Percentiles rank a stretch among this genome's conserved stretches.
These are phyloP conservation scores for Arenaria interpres DNA, from an alignment of 2,113 vertebrate genomes.

Conservation along the genomic window DNA sequence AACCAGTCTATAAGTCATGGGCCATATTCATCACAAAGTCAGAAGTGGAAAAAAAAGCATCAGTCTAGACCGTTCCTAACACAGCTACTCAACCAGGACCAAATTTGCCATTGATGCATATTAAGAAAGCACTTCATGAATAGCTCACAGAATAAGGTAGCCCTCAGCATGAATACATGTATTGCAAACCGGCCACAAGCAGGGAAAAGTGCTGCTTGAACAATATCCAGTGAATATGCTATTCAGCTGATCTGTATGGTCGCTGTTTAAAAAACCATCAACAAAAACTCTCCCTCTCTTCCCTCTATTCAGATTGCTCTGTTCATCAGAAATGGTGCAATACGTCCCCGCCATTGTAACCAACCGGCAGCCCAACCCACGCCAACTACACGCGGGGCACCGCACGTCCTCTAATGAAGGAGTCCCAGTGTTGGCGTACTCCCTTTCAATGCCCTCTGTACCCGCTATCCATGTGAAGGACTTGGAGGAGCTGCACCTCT, in stretches of 20 bases:
- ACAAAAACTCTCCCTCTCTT: slow-evolving; percentile 10
- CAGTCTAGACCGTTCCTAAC: neutral
- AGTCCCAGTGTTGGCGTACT: neutral
- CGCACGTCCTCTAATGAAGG: neutral
- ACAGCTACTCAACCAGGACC: neutral
- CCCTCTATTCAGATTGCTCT: neutral
- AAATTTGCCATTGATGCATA: slow-evolving; percentile 2
- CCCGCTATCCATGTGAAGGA: neutral
- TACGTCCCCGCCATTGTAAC: neutral
- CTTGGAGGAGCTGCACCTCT: neutral
- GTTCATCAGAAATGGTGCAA: neutral
- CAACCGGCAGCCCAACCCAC: neutral
- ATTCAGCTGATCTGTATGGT: slow-evolving; percentile 3
- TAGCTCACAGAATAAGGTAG: neutral
- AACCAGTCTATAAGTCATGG: neutral
- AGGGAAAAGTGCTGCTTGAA: slow-evolving; percentile 5
- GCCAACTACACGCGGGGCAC: neutral
- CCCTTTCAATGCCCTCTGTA: neutral
- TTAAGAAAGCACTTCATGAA: slow-evolving; percentile 1
- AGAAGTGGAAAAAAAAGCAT: neutral
- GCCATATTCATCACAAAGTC: neutral
- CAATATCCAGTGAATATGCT: neutral
- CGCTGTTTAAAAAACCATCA: slow-evolving; percentile 2
- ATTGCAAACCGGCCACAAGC: neutral
- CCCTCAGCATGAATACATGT: neutral